Base-by-base conservation (phyloP, 2,797 vertebrate species). In the Sebastes steindachneri region DNA sequence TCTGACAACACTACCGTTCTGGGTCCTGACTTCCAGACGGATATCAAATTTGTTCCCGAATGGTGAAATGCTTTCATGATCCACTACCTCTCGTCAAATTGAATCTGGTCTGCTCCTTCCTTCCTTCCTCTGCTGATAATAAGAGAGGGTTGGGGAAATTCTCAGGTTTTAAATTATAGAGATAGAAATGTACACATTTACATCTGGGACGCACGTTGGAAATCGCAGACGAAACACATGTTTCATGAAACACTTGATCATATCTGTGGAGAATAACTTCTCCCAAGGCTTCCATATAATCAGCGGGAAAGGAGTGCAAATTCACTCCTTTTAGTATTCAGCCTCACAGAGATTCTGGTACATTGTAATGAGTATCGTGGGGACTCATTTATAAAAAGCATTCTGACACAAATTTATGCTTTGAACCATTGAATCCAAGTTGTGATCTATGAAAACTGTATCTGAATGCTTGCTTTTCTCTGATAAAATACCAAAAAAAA, bases 21-120 rank as follows among this genome's bases (percentile, higher is more conserved):
- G 89, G 88, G 83, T 85, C 80, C 83, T 89, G 94, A 86, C 89
- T 91, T 88, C 80, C 86, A 90, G 93, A 92, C 86, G 53, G 84
- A 92, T 90, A 90, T 93, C 88, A 93, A 92, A 93, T 93, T 87
- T 93, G 90, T 88, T 91, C 88, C 89, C 70, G 85, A 90, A 81
- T 87, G 88, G 79, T 71, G 86, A 87, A 90, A 88, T 72, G 89
- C 87, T 88, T 92, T 91, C 87, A 92, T 90, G 91, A 91, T 89
- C 91, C 92, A 89, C 90, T 86, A 89, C 89, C 89, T 92, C 80
- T 53, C 48, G 86, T 88, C 75, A 92, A 92, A 94, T 92, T 92
- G 90, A 94, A 91, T 93, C 88, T 73, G 83, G 76, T 66, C 72
- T 67, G 70, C 88, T 86, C 77, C 79, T 48, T 48, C 45, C 45